phyloP scores from a whole-genome alignment of 92 coral and sea anemone genomes.

The Blastomussa wellsi region DNA sequence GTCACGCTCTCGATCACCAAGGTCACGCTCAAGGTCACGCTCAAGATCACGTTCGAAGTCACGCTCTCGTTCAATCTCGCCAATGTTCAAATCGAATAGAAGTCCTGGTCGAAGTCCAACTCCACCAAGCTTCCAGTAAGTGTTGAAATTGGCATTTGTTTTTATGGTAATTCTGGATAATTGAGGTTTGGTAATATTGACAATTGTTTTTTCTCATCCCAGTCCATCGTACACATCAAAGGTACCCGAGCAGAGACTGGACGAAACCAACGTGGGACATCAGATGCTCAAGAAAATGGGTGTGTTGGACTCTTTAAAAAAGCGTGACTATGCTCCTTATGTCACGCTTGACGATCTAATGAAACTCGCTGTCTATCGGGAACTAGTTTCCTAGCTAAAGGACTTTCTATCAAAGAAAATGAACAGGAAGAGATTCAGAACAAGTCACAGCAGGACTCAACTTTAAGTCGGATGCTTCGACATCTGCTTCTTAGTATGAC shows the following conservation, averaged over 20 bases:
- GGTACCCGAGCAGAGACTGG: conserved; percentile 76
- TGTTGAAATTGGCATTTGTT: not conserved
- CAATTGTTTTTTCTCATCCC: not conserved
- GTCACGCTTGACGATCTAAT: not conserved
- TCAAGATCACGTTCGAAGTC: conserved; percentile 51
- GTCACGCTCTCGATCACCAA: conserved; percentile 53
- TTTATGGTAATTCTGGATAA: not conserved
- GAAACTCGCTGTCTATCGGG: too few relatives aligned
- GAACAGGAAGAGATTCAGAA: not conserved
- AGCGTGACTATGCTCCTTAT: not conserved
- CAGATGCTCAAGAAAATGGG: conserved; percentile 96
- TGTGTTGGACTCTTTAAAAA: conserved; percentile 18
- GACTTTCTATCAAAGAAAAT: too few relatives aligned
- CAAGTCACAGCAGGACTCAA: not conserved
- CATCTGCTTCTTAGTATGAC: not conserved
- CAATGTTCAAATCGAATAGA: conserved; percentile 58
- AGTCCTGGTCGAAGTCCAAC: conserved; percentile 76
- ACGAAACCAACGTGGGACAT: conserved; percentile 95
- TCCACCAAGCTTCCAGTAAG: conserved; percentile 85
- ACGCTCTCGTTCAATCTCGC: conserved; percentile 68
- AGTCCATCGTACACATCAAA: conserved; percentile 71
- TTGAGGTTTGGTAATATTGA: not conserved
- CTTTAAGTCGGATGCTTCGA: not conserved
- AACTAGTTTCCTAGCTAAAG: too few relatives aligned
- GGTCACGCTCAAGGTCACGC: conserved; percentile 49